Percentiles rank a stretch among this genome's conserved stretches.
These are phyloP conservation scores for Protonibea diacanthus DNA, from an alignment of 2,797 vertebrate species.

Conservation along the genomic window DNA sequence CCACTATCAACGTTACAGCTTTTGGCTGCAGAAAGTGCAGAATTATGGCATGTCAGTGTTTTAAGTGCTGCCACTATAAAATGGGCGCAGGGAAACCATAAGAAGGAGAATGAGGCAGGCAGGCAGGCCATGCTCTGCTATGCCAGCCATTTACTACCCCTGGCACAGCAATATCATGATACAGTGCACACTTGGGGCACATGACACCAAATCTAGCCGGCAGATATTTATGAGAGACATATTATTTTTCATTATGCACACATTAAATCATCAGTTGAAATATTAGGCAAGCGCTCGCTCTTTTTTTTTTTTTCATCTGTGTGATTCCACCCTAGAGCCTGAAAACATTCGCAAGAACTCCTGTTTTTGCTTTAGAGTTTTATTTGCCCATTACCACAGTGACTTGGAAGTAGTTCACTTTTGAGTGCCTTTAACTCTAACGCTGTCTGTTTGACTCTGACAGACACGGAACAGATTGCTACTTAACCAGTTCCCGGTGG, in stretches of 20 bases:
- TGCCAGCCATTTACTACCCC: slow-evolving; percentile 69
- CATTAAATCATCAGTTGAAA: slow-evolving; percentile 75
- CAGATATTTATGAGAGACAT: slow-evolving; percentile 74
- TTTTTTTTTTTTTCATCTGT: slow-evolving; percentile 14
- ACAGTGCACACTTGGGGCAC: slow-evolving; percentile 64
- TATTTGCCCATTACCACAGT: slow-evolving; percentile 56
- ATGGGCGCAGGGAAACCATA: slow-evolving; percentile 64
- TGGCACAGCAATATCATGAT: slow-evolving; percentile 52
- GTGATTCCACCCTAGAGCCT: slow-evolving; percentile 55
- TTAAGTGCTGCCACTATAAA: slow-evolving; percentile 75
- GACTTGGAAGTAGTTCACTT: slow-evolving; percentile 63
- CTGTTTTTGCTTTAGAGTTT: slow-evolving; percentile 58
- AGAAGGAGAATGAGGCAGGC: slow-evolving; percentile 56
- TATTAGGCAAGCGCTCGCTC: slow-evolving; percentile 12
- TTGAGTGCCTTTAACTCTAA: slow-evolving; percentile 51
- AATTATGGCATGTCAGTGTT: slow-evolving; percentile 71
- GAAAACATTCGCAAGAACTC: slow-evolving; percentile 52
- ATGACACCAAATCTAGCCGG: slow-evolving; percentile 61
- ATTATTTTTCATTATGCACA: slow-evolving; percentile 80
- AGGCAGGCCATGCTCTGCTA: slow-evolving; percentile 47
- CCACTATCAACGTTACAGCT: slow-evolving; percentile 43
- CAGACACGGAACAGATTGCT: slow-evolving; percentile 35
- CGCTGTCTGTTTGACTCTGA: slow-evolving; percentile 38
- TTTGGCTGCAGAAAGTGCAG: slow-evolving; percentile 62
- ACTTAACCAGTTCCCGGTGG: slow-evolving; percentile 25